Evolutionary conservation across 2,797 vertebrate species (phyloP).

Genomic region (Petrocephalus sullivani): DNA sequence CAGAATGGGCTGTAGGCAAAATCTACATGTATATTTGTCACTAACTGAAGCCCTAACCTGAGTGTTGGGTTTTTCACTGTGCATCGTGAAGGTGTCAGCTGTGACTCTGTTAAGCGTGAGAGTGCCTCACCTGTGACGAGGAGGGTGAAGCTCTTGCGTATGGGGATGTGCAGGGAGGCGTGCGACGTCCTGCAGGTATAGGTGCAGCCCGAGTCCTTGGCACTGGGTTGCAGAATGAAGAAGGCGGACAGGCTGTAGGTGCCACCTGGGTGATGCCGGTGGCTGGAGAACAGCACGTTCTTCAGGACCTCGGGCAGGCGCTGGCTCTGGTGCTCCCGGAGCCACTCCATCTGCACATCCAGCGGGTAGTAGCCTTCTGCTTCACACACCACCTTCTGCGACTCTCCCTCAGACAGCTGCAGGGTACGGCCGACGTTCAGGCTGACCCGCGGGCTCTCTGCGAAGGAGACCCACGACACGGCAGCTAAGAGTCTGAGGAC

Average conservation of each 20-base stretch:
- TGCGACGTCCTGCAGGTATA: conserved; percentile 67
- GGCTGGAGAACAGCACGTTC: conserved; percentile 61
- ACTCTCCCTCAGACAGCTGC: conserved; percentile 46
- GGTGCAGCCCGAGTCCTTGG: conserved; percentile 41
- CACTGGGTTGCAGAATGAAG: conserved; percentile 58
- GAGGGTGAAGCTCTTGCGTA: conserved; percentile 62
- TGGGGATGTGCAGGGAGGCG: conserved; percentile 50
- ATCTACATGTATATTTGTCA: neutral
- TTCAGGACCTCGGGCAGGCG: conserved; percentile 47
- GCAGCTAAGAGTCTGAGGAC: neutral
- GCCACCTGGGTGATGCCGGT: conserved; percentile 53
- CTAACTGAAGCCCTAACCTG: too few species aligned
- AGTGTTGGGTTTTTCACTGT: neutral
- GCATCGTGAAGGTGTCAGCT: neutral
- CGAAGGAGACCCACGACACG: neutral
- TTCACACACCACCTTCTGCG: conserved; percentile 60
- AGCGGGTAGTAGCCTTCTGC: conserved; percentile 62
- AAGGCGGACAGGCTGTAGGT: conserved; percentile 63
- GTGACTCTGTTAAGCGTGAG: neutral
- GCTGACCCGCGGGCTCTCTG: conserved; percentile 63
- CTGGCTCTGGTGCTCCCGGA: conserved; percentile 35
- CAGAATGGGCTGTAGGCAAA: too few species aligned
- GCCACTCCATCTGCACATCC: conserved; percentile 62
- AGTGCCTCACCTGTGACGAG: conserved; percentile 42
- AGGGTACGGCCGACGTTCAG: conserved; percentile 46